Evolutionary conservation across 2,888 invertebrate genomes (phyloP).

Genomic region (Rhynchonema sp.): DNA sequence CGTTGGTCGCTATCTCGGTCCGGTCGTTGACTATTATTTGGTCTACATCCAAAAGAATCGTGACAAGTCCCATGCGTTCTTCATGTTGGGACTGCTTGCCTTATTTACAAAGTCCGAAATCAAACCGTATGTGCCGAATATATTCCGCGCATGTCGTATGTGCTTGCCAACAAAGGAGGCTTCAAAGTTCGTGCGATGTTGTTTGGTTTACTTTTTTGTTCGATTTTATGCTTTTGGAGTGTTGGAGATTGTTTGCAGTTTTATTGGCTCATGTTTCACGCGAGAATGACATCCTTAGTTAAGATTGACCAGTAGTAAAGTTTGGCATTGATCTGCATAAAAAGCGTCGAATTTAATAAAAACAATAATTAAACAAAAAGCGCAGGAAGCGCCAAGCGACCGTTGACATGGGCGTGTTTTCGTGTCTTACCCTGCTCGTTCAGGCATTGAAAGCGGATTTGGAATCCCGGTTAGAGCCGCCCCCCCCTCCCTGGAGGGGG

Average conservation of each 20-base stretch:
- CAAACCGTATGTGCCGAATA: background rate
- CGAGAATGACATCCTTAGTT: too few relatives aligned
- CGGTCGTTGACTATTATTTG: conserved; percentile 1
- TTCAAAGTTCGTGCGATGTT: background rate
- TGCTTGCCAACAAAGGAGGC: background rate
- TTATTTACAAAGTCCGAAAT: background rate
- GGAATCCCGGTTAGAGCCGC: conserved; percentile 44
- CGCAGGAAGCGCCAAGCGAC: conserved; percentile 22
- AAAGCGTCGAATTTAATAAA: too few relatives aligned
- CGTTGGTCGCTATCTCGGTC: conserved; percentile 9
- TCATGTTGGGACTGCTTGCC: background rate
- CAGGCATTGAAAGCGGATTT: conserved; percentile 55
- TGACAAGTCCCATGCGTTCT: conserved; percentile 7
- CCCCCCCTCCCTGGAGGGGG: too few relatives aligned
- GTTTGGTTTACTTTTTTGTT: background rate
- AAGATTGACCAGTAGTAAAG: too few relatives aligned
- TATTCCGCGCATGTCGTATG: background rate
- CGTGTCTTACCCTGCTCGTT: conserved; percentile 72
- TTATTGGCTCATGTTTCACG: background rate
- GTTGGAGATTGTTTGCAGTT: background rate
- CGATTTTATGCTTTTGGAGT: background rate
- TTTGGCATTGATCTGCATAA: too few relatives aligned
- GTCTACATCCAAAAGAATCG: conserved; percentile 5
- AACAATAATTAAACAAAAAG: too few relatives aligned
- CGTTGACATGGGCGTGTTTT: conserved; percentile 70